These are phyloP conservation scores for Leptodactylus fuscus DNA, from an alignment of 2,113 vertebrate genomes.

Conservation along the genomic window DNA sequence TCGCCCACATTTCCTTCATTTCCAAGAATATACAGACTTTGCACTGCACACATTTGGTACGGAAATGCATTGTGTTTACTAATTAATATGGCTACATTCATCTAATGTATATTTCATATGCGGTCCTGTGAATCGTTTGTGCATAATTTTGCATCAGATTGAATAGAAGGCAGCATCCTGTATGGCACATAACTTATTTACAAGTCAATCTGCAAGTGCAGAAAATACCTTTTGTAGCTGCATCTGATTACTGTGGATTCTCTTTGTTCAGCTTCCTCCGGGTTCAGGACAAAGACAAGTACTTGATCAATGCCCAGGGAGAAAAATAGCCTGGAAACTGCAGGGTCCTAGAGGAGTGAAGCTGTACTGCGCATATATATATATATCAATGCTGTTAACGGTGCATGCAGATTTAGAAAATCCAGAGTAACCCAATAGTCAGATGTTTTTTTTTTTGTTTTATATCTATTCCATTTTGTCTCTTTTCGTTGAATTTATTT, in stretches of 20 bases:
- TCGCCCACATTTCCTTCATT: neutral
- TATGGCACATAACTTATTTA: slow-evolving; percentile 49
- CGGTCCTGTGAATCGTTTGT: slow-evolving; percentile 22
- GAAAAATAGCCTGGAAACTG: slow-evolving; percentile 20
- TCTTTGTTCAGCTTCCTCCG: slow-evolving; percentile 42
- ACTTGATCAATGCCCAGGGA: slow-evolving; percentile 45
- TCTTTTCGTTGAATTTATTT: no score
- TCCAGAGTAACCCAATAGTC: neutral
- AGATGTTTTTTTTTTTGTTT: neutral
- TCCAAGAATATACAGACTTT: neutral
- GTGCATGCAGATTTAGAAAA: neutral
- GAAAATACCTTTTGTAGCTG: slow-evolving; percentile 37
- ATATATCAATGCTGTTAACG: neutral
- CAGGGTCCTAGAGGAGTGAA: slow-evolving; percentile 3
- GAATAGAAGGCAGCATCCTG: slow-evolving; percentile 37
- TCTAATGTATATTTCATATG: slow-evolving; percentile 46
- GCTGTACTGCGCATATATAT: neutral
- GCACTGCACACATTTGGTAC: slow-evolving; percentile 8
- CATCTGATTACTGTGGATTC: slow-evolving; percentile 43
- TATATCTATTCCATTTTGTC: no score
- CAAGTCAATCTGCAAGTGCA: slow-evolving; percentile 47
- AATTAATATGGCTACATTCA: slow-evolving; percentile 38
- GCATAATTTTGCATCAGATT: slow-evolving; percentile 51
- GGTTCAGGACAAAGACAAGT: slow-evolving; percentile 31
- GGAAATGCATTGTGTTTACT: slow-evolving; percentile 34